A percentile compares a stretch with the other conserved stretches of the same genome.
Evolutionary conservation across 1,140 invertebrate genomes (phyloP).

Genomic region (Chionoecetes opilio): DNA sequence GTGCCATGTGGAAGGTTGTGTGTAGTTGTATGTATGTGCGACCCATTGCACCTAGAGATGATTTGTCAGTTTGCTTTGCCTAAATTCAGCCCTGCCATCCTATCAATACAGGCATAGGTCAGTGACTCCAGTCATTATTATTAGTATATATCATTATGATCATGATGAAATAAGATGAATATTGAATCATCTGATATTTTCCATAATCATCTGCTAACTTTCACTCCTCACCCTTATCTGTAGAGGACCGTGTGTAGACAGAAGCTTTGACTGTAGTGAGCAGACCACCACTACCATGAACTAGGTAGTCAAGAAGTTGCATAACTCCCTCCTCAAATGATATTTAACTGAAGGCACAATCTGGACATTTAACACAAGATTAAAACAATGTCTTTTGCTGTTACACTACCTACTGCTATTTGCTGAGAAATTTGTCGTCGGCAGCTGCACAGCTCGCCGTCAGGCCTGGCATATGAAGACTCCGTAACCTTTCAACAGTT

Average conservation of each 20-base stretch:
- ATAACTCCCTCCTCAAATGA: slow-evolving; percentile 35
- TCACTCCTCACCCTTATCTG: not conserved
- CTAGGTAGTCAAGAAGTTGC: not conserved
- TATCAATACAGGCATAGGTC: too few species aligned
- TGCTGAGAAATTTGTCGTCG: slow-evolving; percentile 70
- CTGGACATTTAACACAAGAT: slow-evolving; percentile 35
- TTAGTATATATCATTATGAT: too few species aligned
- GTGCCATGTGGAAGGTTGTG: too few species aligned
- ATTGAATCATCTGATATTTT: not conserved
- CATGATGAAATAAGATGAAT: not conserved
- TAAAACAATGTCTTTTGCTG: slow-evolving; percentile 35
- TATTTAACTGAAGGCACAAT: slow-evolving; percentile 69
- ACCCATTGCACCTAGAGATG: too few species aligned
- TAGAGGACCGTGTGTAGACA: not conserved
- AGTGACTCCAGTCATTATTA: too few species aligned
- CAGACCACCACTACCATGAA: not conserved
- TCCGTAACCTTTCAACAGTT: slow-evolving; percentile 69
- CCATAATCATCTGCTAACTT: not conserved
- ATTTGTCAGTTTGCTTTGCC: too few species aligned
- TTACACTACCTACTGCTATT: slow-evolving; percentile 56
- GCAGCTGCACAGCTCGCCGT: slow-evolving; percentile 76
- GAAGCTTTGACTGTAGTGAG: not conserved
- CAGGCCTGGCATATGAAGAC: slow-evolving; percentile 66
- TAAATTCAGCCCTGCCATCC: too few species aligned
- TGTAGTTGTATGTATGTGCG: too few species aligned